Evolutionary conservation across 2,888 invertebrate genomes (phyloP), one percentile per base, ranked within the genome.

Genomic region (Acleris emargana): DNA sequence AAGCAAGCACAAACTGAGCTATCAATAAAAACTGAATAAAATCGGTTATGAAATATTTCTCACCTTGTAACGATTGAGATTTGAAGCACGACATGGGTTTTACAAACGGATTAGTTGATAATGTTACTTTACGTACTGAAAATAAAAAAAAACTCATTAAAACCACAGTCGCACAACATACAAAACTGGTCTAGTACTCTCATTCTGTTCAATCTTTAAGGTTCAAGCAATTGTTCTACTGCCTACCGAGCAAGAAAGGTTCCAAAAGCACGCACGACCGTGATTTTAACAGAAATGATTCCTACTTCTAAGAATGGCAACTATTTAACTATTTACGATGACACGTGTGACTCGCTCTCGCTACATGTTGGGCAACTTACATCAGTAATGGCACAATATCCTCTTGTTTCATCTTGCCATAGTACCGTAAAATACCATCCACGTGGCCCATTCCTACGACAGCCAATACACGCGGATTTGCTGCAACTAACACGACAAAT

Each of bases 371-470:
- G 17, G 53, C 59, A 60, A 69, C 91, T 91, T 76, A 92, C 91
- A 86, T 77, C 69, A 92, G 76, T 55, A 92, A 76, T 13, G 92
- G 92, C 66, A 91, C 81, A 69, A 92, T 89, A 68, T 92, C 90
- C 53, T 88, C 83, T 70, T 88, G 89, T 71, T 72, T 86, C 89
- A 92, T 89, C 80, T 80, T 87, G 55, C 92, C 92, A 64, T 84
- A 92, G 75, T 91, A 91, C 80, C 83, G 88, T 5, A 76, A 68
- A 68, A 99, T 99, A 61, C 99, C 99, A 62, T 96, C 95, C 5
- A 97, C 96, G 85, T 99, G 99, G 0, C 99, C 99, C 81, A 99
- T 97, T 47, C 99, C 99, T 38, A 99, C 99, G 25, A 99, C 97
- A 22, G 97, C 99, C 9, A 99, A 97, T 16, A 99, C 96, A 69